Conservation (phyloP, 1,140 invertebrate species). For the Xylocopa sonorina region DNA sequence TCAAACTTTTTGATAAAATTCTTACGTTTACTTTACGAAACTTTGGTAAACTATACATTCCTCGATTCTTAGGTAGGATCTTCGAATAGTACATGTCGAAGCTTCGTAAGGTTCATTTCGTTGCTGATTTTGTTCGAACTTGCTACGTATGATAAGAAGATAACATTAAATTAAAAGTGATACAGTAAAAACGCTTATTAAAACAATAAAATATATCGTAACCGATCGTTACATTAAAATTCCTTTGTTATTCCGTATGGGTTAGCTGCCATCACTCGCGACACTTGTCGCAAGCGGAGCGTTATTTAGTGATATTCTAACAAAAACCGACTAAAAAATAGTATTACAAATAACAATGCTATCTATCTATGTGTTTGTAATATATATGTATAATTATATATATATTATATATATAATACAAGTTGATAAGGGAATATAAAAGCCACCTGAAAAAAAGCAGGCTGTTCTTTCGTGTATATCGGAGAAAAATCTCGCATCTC, state of each 20-base stretch:
- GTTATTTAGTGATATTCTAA: slow-evolving; percentile 27
- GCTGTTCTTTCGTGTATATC: slow-evolving; percentile 31
- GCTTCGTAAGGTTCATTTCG: slow-evolving; percentile 37
- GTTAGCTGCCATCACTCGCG: slow-evolving; percentile 43
- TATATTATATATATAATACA: slow-evolving; percentile 66
- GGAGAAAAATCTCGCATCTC: slow-evolving; percentile 5
- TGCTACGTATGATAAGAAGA: slow-evolving; percentile 15
- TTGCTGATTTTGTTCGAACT: slow-evolving; percentile 26
- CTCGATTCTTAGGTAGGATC: slow-evolving; percentile 45
- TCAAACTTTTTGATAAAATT: slow-evolving; percentile 65
- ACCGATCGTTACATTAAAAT: slow-evolving; percentile 27
- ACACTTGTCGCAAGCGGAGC: slow-evolving; percentile 1
- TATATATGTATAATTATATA: slow-evolving; percentile 47
- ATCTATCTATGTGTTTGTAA: slow-evolving; percentile 44
- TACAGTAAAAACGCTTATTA: slow-evolving; percentile 60
- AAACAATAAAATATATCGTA: slow-evolving; percentile 62
- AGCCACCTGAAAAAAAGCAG: slow-evolving; percentile 69
- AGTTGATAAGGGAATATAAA: slow-evolving; percentile 66
- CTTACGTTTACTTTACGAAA: slow-evolving; percentile 65
- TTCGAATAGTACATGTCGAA: slow-evolving; percentile 53
- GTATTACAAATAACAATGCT: slow-evolving; percentile 68
- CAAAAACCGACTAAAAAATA: slow-evolving; percentile 63
- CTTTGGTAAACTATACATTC: slow-evolving; percentile 73
- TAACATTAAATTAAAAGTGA: slow-evolving; percentile 22
- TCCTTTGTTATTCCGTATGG: slow-evolving; percentile 23